phyloP scores from a whole-genome alignment of 2,113 vertebrate genomes.

The Motacilla tschutschensis region DNA sequence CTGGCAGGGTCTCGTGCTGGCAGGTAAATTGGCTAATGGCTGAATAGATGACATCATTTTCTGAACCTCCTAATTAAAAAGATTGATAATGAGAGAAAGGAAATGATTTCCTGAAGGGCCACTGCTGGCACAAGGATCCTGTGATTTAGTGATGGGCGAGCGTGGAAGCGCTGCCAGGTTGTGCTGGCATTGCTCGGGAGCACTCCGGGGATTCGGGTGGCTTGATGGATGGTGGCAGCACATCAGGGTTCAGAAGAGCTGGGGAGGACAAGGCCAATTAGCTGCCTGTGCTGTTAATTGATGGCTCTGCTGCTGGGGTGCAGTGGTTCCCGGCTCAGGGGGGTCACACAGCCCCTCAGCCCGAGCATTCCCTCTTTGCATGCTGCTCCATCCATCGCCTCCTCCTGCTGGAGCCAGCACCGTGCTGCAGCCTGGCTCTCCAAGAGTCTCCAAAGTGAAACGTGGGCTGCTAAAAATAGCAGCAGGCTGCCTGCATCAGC shows the following conservation, averaged over 20 bases:
- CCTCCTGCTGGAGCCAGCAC: not conserved
- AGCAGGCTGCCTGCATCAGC: constrained; percentile 51
- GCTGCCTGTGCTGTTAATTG: not conserved
- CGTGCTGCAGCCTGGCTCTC: constrained; percentile 10
- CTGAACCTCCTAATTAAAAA: constrained; percentile 12
- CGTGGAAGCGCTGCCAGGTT: not conserved
- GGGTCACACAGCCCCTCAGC: not conserved
- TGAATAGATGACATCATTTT: not conserved
- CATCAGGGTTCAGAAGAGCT: not conserved
- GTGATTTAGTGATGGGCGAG: not conserved
- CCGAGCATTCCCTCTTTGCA: not conserved
- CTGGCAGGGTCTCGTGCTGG: not conserved
- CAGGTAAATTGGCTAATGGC: not conserved
- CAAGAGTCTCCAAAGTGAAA: constrained; percentile 34
- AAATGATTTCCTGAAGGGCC: not conserved
- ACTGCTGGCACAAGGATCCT: not conserved
- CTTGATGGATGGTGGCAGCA: not conserved
- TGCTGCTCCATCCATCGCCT: not conserved
- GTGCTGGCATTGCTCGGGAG: not conserved
- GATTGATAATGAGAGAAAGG: constrained; percentile 10
- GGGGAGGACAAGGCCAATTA: not conserved
- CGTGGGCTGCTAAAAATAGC: constrained; percentile 57
- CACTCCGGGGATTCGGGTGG: rapidly evolving
- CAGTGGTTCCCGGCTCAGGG: not conserved
- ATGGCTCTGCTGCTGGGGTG: not conserved